Evolutionary conservation across 2,888 invertebrate species (phyloP), one percentile per base, ranked within the genome.

Genomic region (Laspeyria flexula): DNA sequence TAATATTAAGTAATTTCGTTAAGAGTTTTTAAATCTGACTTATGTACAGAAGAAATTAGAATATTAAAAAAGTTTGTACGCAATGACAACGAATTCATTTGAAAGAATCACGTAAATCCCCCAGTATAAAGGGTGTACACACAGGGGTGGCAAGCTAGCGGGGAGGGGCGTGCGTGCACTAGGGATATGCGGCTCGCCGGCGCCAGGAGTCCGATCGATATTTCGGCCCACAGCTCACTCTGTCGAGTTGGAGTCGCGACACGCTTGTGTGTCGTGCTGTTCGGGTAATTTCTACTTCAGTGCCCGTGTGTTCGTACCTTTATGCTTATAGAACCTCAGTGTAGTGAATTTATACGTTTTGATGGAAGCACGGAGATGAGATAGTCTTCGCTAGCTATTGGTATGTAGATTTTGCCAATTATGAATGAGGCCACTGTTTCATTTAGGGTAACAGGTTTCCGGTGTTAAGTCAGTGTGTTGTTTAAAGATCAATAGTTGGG

Each of bases 111-210:
- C 41, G 46, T 72, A 57, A 71, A 70, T 77, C 73, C 71, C 66
- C 68, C 56, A 52, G 48, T 71, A 61, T 66, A 75, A 71, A 72
- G 76, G 81, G 79, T 80, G 75, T 76, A 65, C 57, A 69, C 53
- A 71, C 61, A 73, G 74, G 83, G 84, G 83, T 83, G 81, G 85
- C 72, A 75, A 69, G 63, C 65, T 58, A 65, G 71, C 29, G 85
- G 83, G 81, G 85, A 76, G 86, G 85, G 85, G 89, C 73, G 81
- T 86, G 88, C 89, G 87, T 88, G 90, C 84, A 86, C 79, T 78
- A 85, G 90, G 91, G 85, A 88, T 86, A 86, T 88, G 85, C 90
- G 90, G 89, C 85, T 79, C 84, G 88, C 76, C 87, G 91, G 90
- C 91, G 91, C 91, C 91, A 79, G 88, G 85, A 83, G 77, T 70